Evolutionary conservation across 2,888 invertebrate genomes (phyloP).

Genomic region (Lasioglossum morio): DNA sequence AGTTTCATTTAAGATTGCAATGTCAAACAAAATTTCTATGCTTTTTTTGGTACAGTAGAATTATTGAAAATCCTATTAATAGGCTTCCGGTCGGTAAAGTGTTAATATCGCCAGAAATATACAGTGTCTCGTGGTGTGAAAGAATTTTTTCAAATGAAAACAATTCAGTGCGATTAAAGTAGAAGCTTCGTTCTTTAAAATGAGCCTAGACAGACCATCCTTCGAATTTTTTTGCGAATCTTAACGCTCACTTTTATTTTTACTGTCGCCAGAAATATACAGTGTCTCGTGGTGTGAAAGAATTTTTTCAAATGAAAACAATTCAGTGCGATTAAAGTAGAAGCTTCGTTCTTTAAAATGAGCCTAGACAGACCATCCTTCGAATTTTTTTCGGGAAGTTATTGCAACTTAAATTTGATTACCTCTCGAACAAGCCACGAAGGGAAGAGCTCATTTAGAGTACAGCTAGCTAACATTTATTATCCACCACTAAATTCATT

Average conservation of each 20-base stretch:
- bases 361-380: background rate
- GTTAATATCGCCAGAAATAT: no score
- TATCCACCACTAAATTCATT: background rate
- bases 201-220: background rate
- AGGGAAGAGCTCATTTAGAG: background rate
- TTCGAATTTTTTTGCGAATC: background rate
- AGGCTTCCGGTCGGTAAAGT: no score
- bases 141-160: background rate
- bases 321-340: no score
- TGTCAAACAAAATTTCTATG: no score
- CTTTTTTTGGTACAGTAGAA: no score
- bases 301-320: no score
- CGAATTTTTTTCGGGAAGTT: background rate
- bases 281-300: no score
- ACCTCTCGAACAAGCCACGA: background rate
- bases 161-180: background rate
- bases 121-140: background rate
- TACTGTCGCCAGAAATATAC: no score
- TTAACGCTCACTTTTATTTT: no score
- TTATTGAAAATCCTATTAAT: no score
- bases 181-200: background rate
- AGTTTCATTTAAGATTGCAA: no score
- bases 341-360: no score
- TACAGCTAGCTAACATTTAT: background rate
- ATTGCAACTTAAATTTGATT: background rate